Base-by-base conservation (phyloP, 1,140 invertebrate genomes). In the Arion vulgaris region DNA sequence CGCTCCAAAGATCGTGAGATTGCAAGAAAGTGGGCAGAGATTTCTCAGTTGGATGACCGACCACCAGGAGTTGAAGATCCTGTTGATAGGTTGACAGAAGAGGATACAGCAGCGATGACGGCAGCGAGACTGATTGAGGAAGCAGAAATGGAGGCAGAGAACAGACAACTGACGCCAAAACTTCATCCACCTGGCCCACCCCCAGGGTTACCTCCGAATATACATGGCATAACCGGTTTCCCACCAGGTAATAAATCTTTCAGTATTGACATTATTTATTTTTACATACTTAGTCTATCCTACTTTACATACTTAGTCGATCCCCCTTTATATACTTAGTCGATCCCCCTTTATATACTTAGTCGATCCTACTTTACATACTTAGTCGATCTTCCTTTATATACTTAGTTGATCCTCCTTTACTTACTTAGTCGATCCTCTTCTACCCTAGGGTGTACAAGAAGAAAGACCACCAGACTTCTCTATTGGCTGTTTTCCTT, bases 171-270 rank as follows among this genome's bases (percentile, higher is more conserved):
- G 82, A 81, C 26, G 41, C 73, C 83, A 45, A 74, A n/a, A 45
- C 73, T 83, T 69, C 83, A 66, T 77, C 80, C 92, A 23, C 84
- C 85, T 82, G 71, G 79, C 72, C 75, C 87, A 36, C 91, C 85
- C 23, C 91, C 90, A 66, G 90, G 91, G 2, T 87, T 89, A 39
- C 84, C 93, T 90, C 89, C 89, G 53, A 87, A 85, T 76, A 86
- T 87, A 11, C 86, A 87, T 1, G 41, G 82, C 36, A 88, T 86
- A 13, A 86, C 84, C 81, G 90, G 89, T n/a, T 73, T 90, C 15
- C 88, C 90, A 68, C 89, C 89, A 85, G 89, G 89, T 91, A 82
- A n/a, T n/a, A n/a, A n/a, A n/a, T n/a, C n/a, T 75, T 57, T 39
- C 23, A 39, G 57, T 11, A 4, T 23, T 71, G 78, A 28, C 62